Percentiles rank a stretch among this genome's conserved stretches.
Conservation (phyloP, 1,140 invertebrate species). For the Chironomus striatipennis region DNA sequence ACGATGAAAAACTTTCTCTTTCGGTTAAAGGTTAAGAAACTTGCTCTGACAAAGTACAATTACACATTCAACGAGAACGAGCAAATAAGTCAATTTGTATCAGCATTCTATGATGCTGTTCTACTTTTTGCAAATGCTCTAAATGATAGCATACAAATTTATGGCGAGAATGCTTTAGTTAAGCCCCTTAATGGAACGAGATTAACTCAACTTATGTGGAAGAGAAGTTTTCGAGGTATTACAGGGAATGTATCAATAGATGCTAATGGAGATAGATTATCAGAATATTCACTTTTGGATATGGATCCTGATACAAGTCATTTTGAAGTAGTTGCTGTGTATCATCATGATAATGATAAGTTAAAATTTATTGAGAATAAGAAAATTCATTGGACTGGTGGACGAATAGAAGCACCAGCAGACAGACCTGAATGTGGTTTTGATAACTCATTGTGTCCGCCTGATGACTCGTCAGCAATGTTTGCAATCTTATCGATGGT, state of each 20-base stretch:
- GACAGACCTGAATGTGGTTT: conserved; percentile 88
- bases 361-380: conserved; percentile 59
- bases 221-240: conserved; percentile 71
- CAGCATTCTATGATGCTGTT: conserved; percentile 92
- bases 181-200: conserved; percentile 48
- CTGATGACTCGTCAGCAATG: conserved; percentile 65
- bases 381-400: conserved; percentile 82
- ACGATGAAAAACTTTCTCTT: conserved; percentile 26
- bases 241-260: conserved; percentile 88
- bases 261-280: conserved; percentile 78
- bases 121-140: conserved; percentile 84
- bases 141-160: conserved; percentile 67
- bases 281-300: conserved; percentile 83
- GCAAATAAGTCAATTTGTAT: conserved; percentile 76
- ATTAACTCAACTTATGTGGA: conserved; percentile 82
- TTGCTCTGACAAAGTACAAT: conserved; percentile 70
- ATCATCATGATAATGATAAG: conserved; percentile 33
- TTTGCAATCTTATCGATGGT: conserved; percentile 82
- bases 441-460: conserved; percentile 74
- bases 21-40: conserved; percentile 57
- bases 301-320: conserved; percentile 73
- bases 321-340: conserved; percentile 57
- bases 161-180: conserved; percentile 48
- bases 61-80: conserved; percentile 65
- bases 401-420: conserved; percentile 57